Conservation (phyloP, 2,888 invertebrate species). For the Anagyrus pseudococci region DNA sequence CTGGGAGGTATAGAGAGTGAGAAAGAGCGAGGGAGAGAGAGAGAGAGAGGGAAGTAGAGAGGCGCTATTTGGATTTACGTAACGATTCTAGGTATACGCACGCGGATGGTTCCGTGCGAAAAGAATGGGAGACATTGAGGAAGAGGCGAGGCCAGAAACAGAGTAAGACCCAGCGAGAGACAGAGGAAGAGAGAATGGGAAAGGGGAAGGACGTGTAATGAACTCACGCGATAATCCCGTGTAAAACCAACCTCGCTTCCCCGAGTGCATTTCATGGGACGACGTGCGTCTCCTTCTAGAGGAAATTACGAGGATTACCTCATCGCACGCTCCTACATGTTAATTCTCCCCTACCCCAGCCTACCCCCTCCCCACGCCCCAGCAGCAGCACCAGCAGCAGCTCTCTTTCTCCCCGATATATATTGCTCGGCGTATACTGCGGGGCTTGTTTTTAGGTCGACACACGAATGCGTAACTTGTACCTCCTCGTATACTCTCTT, state of each 20-base stretch:
- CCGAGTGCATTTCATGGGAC: too few species aligned
- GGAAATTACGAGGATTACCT: conserved; percentile 57
- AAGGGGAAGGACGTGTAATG: conserved; percentile 50
- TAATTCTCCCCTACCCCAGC: conserved; percentile 32
- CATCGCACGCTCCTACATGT: conserved; percentile 28
- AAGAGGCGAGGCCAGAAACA: not conserved
- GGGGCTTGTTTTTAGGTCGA: conserved; percentile 25
- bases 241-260: too few species aligned
- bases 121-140: not conserved
- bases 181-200: not conserved
- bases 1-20: too few species aligned
- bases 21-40: too few species aligned
- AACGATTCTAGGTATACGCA: conserved; percentile 43
- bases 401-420: conserved; percentile 13
- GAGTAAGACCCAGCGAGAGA: conserved; percentile 1
- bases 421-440: not conserved
- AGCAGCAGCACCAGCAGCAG: too few species aligned
- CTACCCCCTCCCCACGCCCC: too few species aligned
- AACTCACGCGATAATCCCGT: conserved; percentile 56
- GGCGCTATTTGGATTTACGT: conserved; percentile 46
- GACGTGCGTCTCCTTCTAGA: conserved; percentile 35
- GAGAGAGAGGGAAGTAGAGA: too few species aligned
- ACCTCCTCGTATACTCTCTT: too few species aligned
- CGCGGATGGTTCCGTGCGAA: not conserved
- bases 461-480: too few species aligned